Percentiles rank a stretch among this genome's conserved stretches.
These are phyloP conservation scores for Neopipo cinnamomea DNA, from an alignment of 2,113 vertebrate species.

Conservation along the genomic window DNA sequence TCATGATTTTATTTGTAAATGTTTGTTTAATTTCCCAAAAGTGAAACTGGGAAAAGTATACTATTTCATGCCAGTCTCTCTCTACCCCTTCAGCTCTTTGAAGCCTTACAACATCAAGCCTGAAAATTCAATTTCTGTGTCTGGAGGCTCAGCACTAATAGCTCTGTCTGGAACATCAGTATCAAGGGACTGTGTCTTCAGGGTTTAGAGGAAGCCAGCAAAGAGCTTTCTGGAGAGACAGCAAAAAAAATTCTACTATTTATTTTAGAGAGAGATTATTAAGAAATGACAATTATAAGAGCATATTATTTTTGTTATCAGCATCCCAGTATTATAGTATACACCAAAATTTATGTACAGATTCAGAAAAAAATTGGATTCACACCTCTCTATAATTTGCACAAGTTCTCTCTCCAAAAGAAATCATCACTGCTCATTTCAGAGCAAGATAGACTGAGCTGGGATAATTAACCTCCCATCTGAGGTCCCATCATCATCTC, in stretches of 20 bases:
- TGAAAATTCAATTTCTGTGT: slow-evolving; percentile 36
- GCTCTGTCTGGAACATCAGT: slow-evolving; percentile 47
- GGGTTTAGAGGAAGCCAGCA: neutral
- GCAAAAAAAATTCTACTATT: neutral
- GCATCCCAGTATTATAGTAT: neutral
- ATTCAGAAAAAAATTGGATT: neutral
- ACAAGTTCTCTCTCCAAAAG: neutral
- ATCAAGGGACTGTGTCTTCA: neutral
- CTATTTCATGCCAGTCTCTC: neutral
- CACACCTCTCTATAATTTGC: neutral
- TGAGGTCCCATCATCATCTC: neutral
- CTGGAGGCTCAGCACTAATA: slow-evolving; percentile 34
- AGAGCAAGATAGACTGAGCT: neutral
- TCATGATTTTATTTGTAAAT: slow-evolving; percentile 28
- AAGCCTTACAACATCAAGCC: neutral
- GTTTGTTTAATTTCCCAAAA: slow-evolving; percentile 44
- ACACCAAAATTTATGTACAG: neutral
- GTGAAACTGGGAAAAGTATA: neutral
- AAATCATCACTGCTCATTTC: neutral
- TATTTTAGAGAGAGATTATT: neutral
- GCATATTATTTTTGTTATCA: neutral
- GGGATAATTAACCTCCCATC: neutral
- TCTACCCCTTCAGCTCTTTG: neutral
- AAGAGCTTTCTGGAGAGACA: neutral
- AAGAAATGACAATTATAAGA: neutral